Percentiles rank a stretch among this genome's conserved stretches.
phyloP scores from a whole-genome alignment of 2,113 vertebrate genomes.

The Antigone vipio region DNA sequence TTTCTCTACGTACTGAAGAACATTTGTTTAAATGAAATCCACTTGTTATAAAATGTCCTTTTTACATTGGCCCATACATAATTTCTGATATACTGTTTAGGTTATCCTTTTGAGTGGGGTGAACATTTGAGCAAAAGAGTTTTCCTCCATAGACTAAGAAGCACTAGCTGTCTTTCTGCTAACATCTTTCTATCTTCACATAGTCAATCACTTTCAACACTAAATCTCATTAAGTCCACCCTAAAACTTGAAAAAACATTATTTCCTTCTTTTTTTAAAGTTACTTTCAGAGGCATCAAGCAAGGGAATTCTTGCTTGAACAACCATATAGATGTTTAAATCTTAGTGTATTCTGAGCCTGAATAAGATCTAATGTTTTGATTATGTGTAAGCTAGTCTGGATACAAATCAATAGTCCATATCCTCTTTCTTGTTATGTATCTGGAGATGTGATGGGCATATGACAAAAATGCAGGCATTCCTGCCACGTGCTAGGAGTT shows the following conservation, averaged over 20 bases:
- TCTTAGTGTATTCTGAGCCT: neutral
- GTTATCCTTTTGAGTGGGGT: neutral
- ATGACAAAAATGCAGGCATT: neutral
- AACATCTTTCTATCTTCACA: neutral
- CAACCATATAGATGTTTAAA: neutral
- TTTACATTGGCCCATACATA: neutral
- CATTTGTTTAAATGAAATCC: constrained; percentile 48
- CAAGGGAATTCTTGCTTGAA: neutral
- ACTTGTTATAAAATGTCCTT: neutral
- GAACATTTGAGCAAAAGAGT: neutral
- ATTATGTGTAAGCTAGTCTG: neutral
- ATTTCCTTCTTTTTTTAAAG: neutral
- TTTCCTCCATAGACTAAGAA: neutral
- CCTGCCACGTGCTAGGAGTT: neutral
- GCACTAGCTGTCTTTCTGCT: neutral
- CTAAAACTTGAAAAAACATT: neutral
- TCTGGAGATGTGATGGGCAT: neutral
- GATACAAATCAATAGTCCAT: neutral
- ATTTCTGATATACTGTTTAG: neutral
- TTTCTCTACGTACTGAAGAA: constrained; percentile 36
- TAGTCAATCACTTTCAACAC: neutral
- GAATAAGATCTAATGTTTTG: neutral
- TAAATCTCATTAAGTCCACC: neutral
- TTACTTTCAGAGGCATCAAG: neutral
- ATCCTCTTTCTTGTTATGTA: neutral